Evolutionary conservation across 30 jellyfish, hydroid and myxozoan genomes (phyloP), one percentile per base, ranked within the genome.

Genomic region (Mastigias papua): DNA sequence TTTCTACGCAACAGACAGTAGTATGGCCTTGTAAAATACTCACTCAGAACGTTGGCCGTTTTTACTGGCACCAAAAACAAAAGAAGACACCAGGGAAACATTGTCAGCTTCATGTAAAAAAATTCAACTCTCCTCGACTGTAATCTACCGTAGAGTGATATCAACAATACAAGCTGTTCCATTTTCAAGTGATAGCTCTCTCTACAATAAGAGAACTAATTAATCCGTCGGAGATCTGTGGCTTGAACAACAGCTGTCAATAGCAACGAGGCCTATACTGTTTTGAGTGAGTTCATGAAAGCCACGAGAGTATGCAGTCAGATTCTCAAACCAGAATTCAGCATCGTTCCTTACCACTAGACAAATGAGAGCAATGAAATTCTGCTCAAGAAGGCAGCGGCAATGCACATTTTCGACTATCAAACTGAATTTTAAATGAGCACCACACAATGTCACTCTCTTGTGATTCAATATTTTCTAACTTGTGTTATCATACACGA

Each of bases 221-320:
- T 69, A 69, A 69, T 69, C 80, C 80, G 1, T 21, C 60, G 13
- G 80, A 69, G 23, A 22, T 46, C 51, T 69, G 80, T 42, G 80
- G 80, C 33, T n/a, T 69, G 27, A 69, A 48, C 26, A 31, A 69
- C 80, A 69, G 17, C 80, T 69, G 80, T 42, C 51, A 2, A 9
- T 69, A 29, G 51, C 23, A 69, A 69, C 80, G 51, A 69, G 51
- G 58, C 80, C 61, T 58, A 61, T 21, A 69, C 60, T 20, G 80
- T 7, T 1, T 69, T 9, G 28, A 29, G 26, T 13, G 51, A 29
- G 80, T 35, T 20, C 67, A 31, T 16, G 28, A 31, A 69, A 69
- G 27, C 80, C 80, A 42, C 80, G 61, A 69, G 33, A 4, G 80
- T 69, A 31, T 28, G 30, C 26, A 37, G 51, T 65, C 23, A 31